phyloP scores from a whole-genome alignment of 2,888 invertebrate species.

The Andrena hattorfiana region DNA sequence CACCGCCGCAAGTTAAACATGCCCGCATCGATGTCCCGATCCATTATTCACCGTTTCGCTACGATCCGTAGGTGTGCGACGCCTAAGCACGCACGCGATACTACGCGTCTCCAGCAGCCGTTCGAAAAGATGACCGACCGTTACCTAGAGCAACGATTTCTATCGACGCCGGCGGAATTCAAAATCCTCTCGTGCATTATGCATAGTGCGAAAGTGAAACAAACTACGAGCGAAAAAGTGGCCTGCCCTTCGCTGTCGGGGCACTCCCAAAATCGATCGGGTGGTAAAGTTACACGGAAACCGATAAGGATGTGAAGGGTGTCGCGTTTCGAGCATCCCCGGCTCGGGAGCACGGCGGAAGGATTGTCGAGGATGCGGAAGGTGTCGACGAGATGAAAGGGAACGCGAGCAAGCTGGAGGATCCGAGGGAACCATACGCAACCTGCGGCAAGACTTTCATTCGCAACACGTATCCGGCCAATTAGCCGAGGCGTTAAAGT shows the following conservation, averaged over 20 bases:
- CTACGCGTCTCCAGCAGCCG: not conserved
- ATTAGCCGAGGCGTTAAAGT: conserved; percentile 81
- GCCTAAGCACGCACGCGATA: not conserved
- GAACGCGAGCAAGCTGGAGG: not conserved
- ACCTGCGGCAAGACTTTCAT: conserved; percentile 54
- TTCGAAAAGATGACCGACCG: not conserved
- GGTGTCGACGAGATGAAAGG: not conserved
- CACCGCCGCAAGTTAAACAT: conserved; percentile 4
- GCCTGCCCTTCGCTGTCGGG: not conserved
- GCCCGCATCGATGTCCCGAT: conserved; percentile 2
- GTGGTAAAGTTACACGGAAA: conserved; percentile 9
- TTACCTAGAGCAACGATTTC: conserved; percentile 47
- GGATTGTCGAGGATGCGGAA: no score
- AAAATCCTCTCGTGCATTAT: conserved; percentile 49
- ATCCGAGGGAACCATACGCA: conserved; percentile 43
- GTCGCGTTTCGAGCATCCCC: not conserved
- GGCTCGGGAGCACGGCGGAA: no score
- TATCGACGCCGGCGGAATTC: conserved; percentile 37
- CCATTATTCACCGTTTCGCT: not conserved
- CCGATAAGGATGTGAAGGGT: not conserved
- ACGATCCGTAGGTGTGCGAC: not conserved
- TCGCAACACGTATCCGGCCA: conserved; percentile 72
- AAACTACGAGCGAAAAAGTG: conserved; percentile 50
- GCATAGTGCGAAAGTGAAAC: conserved; percentile 59
- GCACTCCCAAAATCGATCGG: conserved; percentile 38